Percentiles rank a stretch among this genome's conserved stretches.
These are phyloP conservation scores for Ischnura elegans DNA, from an alignment of 2,888 invertebrate genomes.

Conservation along the genomic window DNA sequence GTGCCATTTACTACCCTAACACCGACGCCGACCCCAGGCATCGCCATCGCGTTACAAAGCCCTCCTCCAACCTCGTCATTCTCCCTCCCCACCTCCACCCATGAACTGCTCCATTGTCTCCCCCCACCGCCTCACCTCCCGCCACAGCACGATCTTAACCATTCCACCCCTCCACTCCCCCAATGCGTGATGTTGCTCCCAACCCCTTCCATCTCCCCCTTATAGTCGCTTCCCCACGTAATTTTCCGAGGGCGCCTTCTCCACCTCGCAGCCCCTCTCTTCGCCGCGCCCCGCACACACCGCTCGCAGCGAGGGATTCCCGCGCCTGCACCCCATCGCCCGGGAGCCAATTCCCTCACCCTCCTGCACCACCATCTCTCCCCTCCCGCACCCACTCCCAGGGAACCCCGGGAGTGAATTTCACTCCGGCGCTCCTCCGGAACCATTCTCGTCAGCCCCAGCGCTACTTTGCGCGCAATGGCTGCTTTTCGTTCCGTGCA, in stretches of 20 bases:
- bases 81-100: background rate
- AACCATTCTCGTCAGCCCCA: slow-evolving; percentile 65
- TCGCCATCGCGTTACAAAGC: background rate
- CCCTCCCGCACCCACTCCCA: background rate
- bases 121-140: background rate
- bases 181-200: slow-evolving; percentile 3
- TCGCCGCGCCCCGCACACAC: background rate
- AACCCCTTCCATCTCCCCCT: background rate
- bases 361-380: background rate
- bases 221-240: background rate
- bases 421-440: slow-evolving; percentile 51
- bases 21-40: background rate
- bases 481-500: slow-evolving; percentile 58
- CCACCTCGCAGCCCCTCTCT: background rate
- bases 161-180: background rate
- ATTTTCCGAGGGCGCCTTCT: slow-evolving; percentile 4
- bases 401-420: slow-evolving; percentile 52
- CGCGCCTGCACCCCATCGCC: background rate
- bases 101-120: background rate
- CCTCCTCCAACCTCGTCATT: background rate
- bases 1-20: background rate
- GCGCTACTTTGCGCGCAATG: slow-evolving; percentile 65
- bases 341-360: background rate
- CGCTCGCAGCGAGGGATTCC: background rate
- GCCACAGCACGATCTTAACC: background rate